A percentile compares a stretch with the other conserved stretches of the same genome.
Conservation (phyloP, 2,113 vertebrate genomes). For the Uropsilus gracilis region DNA sequence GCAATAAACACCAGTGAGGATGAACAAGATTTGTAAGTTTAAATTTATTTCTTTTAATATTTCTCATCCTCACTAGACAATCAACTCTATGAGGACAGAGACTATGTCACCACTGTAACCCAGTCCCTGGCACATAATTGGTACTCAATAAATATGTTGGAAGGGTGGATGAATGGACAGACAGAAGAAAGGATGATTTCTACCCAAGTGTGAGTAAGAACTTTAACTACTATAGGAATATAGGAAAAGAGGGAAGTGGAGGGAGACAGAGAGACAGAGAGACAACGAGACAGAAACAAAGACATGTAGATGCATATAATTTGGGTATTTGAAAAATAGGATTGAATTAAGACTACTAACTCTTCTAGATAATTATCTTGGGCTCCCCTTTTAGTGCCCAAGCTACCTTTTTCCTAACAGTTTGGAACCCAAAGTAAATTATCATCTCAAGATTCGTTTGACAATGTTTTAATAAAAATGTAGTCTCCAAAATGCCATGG, state of each 20-base stretch:
- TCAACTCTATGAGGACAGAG: conserved; percentile 14
- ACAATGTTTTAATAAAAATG: conserved; percentile 46
- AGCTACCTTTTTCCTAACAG: background rate
- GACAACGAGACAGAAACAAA: background rate
- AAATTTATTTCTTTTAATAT: conserved; percentile 17
- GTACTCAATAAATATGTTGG: conserved; percentile 66
- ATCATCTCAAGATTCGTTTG: background rate
- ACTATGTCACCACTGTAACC: background rate
- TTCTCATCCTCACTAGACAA: conserved; percentile 28
- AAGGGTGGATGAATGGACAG: background rate
- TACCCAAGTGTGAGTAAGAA: background rate
- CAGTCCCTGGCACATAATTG: background rate
- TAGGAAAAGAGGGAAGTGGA: background rate
- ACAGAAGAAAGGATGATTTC: background rate
- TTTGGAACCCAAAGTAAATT: conserved; percentile 39
- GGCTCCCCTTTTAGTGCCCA: conserved; percentile 14
- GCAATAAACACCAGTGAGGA: conserved; percentile 48
- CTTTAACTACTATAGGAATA: background rate
- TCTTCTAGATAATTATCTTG: background rate
- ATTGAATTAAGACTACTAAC: conserved; percentile 6
- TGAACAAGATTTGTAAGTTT: background rate
- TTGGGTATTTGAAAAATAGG: conserved; percentile 13
- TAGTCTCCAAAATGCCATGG: background rate
- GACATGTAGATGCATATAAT: background rate
- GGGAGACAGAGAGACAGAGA: background rate